Conservation (phyloP, 2,888 invertebrate genomes). For the Lycophotia porphyrea region DNA sequence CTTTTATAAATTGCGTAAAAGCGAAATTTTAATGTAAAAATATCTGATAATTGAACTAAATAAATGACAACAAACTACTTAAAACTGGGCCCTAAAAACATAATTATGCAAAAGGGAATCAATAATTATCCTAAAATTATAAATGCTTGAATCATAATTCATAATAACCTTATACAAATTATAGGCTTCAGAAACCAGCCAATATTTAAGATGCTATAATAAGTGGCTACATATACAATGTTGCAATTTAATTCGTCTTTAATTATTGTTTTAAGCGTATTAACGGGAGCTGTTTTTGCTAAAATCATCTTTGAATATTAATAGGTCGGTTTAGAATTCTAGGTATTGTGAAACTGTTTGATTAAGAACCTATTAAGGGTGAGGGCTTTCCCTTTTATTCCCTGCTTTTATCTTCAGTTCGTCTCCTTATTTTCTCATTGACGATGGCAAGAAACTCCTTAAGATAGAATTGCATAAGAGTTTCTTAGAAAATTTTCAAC, state of each 20-base stretch:
- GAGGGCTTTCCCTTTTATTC: neutral
- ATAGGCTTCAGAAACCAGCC: constrained; percentile 74
- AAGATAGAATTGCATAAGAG: neutral
- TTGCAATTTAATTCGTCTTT: constrained; percentile 77
- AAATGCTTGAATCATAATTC: constrained; percentile 74
- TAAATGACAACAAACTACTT: neutral
- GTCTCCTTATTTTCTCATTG: neutral
- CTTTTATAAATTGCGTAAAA: neutral
- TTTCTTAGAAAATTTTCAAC: neutral
- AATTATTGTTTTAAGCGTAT: constrained; percentile 69
- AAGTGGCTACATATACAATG: constrained; percentile 77
- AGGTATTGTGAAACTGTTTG: constrained; percentile 27
- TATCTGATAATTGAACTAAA: neutral
- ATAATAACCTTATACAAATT: constrained; percentile 80
- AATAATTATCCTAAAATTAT: constrained; percentile 69
- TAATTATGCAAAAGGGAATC: constrained; percentile 62
- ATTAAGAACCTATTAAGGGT: neutral
- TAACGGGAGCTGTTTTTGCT: constrained; percentile 78
- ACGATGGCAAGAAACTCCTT: neutral
- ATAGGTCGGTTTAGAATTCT: constrained; percentile 42
- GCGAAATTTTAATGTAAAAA: neutral
- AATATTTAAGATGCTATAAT: constrained; percentile 78
- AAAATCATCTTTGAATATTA: constrained; percentile 50
- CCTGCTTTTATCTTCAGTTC: neutral
- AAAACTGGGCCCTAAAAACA: constrained; percentile 10